These are phyloP conservation scores for Cephus pygmeus DNA, from an alignment of 2,888 invertebrate genomes.

Conservation along the genomic window DNA sequence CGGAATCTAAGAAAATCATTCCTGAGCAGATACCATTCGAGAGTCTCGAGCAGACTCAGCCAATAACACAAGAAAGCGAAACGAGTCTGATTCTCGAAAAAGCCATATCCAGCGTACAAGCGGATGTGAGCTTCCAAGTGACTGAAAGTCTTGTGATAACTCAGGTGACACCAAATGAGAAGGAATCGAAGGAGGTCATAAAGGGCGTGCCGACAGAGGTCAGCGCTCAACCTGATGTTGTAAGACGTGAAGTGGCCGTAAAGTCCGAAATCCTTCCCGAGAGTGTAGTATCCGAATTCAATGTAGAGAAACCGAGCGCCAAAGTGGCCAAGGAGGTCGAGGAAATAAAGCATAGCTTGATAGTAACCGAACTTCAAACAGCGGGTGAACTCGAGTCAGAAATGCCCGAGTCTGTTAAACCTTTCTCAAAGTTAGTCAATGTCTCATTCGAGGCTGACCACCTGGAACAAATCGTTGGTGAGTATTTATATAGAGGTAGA, in stretches of 20 bases:
- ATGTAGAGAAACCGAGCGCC: conserved; percentile 42
- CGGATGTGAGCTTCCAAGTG: conserved; percentile 51
- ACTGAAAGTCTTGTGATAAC: conserved; percentile 62
- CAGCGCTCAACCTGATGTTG: conserved; percentile 64
- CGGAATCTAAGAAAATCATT: conserved; percentile 53
- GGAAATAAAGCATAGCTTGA: conserved; percentile 65
- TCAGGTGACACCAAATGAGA: conserved; percentile 62
- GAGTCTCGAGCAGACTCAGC: conserved; percentile 59
- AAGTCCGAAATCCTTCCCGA: conserved; percentile 54
- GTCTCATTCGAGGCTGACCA: conserved; percentile 57
- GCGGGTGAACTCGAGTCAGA: conserved; percentile 67
- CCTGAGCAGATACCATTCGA: conserved; percentile 64
- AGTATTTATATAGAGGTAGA: conserved; percentile 40
- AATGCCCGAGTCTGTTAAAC: conserved; percentile 61
- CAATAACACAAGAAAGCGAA: conserved; percentile 54
- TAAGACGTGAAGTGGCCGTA: conserved; percentile 65
- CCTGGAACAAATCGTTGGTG: conserved; percentile 53
- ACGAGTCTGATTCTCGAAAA: conserved; percentile 33
- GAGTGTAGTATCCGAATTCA: conserved; percentile 47
- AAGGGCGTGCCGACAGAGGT: conserved; percentile 65
- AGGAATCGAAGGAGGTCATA: conserved; percentile 59
- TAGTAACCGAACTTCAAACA: conserved; percentile 67
- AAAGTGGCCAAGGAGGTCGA: conserved; percentile 54
- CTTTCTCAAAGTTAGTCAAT: conserved; percentile 65
- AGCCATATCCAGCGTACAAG: conserved; percentile 39